Conservation (phyloP, 2,113 vertebrate genomes). For the Lepisosteus osseus region DNA sequence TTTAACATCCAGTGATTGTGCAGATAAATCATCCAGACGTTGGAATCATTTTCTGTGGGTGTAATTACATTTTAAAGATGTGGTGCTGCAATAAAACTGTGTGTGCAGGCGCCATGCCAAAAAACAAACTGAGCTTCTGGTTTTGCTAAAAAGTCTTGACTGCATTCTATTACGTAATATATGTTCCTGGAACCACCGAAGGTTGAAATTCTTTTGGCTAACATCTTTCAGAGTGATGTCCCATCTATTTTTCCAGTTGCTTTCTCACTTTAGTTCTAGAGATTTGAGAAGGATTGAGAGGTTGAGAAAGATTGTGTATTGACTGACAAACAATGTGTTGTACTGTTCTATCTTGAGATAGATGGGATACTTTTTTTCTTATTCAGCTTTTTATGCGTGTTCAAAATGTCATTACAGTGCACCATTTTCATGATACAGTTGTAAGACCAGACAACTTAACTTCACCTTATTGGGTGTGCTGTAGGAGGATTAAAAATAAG, state of each 20-base stretch:
- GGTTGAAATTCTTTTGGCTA: background rate
- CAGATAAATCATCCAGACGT: background rate
- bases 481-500: no score
- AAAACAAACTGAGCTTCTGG: background rate
- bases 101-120: background rate
- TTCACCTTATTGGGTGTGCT: no score
- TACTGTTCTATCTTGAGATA: no score
- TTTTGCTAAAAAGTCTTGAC: background rate
- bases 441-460: no score
- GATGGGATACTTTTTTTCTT: no score
- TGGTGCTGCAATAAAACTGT: background rate
- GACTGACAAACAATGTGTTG: no score
- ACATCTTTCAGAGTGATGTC: background rate
- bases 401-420: no score
- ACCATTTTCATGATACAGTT: no score
- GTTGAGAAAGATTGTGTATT: no score
- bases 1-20: background rate
- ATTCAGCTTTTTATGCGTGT: no score
- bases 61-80: conserved; percentile 4
- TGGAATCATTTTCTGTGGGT: background rate
- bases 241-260: background rate
- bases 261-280: background rate
- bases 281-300: no score
- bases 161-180: no score
- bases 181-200: background rate